Conservation (phyloP, 2,113 vertebrate genomes). For the Kryptolebias marmoratus region DNA sequence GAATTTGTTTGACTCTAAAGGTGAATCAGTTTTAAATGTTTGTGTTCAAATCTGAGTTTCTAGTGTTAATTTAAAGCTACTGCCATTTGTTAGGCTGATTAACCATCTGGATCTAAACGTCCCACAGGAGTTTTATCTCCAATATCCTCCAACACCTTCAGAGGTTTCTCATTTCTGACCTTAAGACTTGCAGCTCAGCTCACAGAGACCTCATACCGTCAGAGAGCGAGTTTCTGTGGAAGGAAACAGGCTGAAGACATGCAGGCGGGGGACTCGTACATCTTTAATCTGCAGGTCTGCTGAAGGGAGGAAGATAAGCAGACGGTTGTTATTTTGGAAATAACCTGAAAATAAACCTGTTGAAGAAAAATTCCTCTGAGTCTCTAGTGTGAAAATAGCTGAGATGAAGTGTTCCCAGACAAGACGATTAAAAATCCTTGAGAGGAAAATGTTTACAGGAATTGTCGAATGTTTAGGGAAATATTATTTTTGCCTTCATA, state of each 20-base stretch:
- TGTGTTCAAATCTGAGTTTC: too few species aligned
- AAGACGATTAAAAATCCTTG: background rate
- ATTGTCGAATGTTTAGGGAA: background rate
- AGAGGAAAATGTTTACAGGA: conserved; percentile 3
- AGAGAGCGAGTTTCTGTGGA: conserved; percentile 11
- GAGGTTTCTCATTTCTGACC: background rate
- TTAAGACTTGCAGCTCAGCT: too few species aligned
- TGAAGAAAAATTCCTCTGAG: conserved; percentile 8
- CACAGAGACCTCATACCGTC: background rate
- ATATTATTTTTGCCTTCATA: background rate
- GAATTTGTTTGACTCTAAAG: too few species aligned
- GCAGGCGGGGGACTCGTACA: conserved; percentile 8
- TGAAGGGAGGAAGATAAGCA: conserved; percentile 28
- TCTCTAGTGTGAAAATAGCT: conserved; percentile 13
- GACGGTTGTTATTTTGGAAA: conserved; percentile 26
- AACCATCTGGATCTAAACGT: too few species aligned
- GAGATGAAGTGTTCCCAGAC: conserved; percentile 10
- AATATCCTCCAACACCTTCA: too few species aligned
- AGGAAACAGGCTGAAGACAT: conserved; percentile 2
- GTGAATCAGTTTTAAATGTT: too few species aligned
- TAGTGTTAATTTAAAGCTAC: too few species aligned
- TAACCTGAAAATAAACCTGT: conserved; percentile 10
- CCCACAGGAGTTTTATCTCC: too few species aligned
- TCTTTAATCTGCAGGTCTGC: conserved; percentile 37
- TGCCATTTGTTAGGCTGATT: too few species aligned